Evolutionary conservation across 2,113 vertebrate genomes (phyloP), one percentile per base, ranked within the genome.

Genomic region (Aramus guarauna): DNA sequence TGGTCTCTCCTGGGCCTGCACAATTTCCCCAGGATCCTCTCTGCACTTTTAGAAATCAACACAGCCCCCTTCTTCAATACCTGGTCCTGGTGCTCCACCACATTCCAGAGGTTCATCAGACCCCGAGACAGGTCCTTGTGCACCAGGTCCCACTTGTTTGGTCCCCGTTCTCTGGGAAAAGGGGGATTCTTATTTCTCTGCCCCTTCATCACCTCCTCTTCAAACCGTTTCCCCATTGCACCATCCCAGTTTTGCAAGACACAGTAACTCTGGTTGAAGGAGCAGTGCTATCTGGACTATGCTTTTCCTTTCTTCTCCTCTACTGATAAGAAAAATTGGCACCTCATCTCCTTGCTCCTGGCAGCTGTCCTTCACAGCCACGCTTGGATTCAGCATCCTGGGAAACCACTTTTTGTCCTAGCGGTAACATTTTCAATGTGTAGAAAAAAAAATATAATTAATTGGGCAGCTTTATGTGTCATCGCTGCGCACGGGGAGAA

Each of bases 191-290:
- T 62, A 24, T 20, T 76, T 55, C 66, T 59, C 48, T 53, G 43
- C 22, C 48, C 26, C 48, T 69, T 62, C 32, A 23, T 11, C 27
- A 60, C 10, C n/a, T 60, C 45, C 22, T 89, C 22, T 26, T 58
- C 26, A 64, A 64, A 78, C 10, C 1, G 0, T 12, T 82, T 62
- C 16, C 24, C 12, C 53, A 56, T 11, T 23, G 19, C 15, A 43
- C 13, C 37, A 41, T 36, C 5, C 9, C 0, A 0, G 7, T 67
- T 71, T 56, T 52, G 27, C 29, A 77, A 60, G 53, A n/a, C 0
- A 3, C 23, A 50, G 20, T 16, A 83, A 62, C 53, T 53, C 18
- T 37, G 45, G 20, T 11, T 66, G 64, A 85, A 50, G 39, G 9
- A 68, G 34, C 43, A 47, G 11, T 17, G 14, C 21, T 55, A 22